These are phyloP conservation scores for Pachypanchax playfairii DNA, from an alignment of 2,113 vertebrate species.

Conservation along the genomic window DNA sequence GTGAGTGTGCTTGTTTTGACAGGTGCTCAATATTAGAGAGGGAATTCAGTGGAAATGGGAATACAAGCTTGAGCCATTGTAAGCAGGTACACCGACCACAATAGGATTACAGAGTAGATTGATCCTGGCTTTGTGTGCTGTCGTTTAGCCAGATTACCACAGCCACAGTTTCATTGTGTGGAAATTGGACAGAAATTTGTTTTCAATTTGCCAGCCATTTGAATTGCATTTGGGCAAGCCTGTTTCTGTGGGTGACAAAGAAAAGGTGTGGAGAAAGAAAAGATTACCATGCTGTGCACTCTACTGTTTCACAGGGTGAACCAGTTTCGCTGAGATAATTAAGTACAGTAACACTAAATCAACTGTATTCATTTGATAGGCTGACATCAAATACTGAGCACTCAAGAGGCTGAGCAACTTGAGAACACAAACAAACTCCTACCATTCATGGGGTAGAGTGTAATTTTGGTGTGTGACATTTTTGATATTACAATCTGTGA, in stretches of 20 bases:
- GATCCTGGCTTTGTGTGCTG: slow-evolving; percentile 70
- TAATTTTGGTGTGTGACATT: slow-evolving; percentile 4
- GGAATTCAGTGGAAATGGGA: slow-evolving; percentile 54
- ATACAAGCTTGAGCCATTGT: slow-evolving; percentile 62
- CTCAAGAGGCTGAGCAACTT: not conserved
- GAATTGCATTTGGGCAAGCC: slow-evolving; percentile 52
- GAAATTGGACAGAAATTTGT: slow-evolving; percentile 71
- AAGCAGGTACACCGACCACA: slow-evolving; percentile 71
- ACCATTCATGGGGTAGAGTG: not conserved
- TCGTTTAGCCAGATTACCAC: slow-evolving; percentile 68
- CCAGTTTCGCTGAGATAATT: slow-evolving; percentile 42
- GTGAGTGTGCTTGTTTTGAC: slow-evolving; percentile 68
- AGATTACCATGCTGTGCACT: slow-evolving; percentile 4
- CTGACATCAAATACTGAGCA: slow-evolving; percentile 22
- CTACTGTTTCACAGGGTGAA: slow-evolving; percentile 54
- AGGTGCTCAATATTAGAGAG: slow-evolving; percentile 71
- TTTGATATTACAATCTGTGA: slow-evolving; percentile 10
- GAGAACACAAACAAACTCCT: not conserved
- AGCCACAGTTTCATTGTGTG: slow-evolving; percentile 60
- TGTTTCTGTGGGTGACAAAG: slow-evolving; percentile 23
- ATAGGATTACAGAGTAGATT: slow-evolving; percentile 67
- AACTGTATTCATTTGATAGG: slow-evolving; percentile 37
- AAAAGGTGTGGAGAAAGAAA: slow-evolving; percentile 21
- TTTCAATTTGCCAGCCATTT: slow-evolving; percentile 63
- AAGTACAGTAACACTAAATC: slow-evolving; percentile 36